Evolutionary conservation across 2,113 vertebrate genomes (phyloP), one percentile per base, ranked within the genome.

Genomic region (Petrocephalus microphthalmus): DNA sequence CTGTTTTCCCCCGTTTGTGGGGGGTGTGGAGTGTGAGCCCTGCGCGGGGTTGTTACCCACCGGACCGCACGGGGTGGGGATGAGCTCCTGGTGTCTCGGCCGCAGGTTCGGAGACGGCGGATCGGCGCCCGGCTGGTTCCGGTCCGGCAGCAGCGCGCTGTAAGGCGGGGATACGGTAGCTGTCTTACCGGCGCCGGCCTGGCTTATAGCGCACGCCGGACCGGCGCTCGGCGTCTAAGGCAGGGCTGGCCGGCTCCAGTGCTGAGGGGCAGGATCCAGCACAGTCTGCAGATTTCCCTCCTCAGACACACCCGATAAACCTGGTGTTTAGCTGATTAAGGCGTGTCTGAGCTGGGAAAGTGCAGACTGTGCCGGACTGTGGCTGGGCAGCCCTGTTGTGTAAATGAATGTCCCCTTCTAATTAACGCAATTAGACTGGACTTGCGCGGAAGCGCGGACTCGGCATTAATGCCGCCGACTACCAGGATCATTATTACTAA

Each of bases 11-110:
- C 42, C 42, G 42, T 42, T 3, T 42, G 42, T 42, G 1, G 42
- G 42, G 42, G 42, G 42, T 42, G 42, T 42, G 42, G 42, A 45
- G 37, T 60, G 37, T 60, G 51, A 0, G 52, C 7, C 10, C 10
- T 33, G 42, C 20, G 37, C 19, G 15, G 52, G 33, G 11, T 7
- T 33, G 22, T 47, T 47, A 90, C 94, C 91, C 88, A 97, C 97
- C 74, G 97, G 97, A 5, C 97, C 96, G 89, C 96, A 97, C 57
- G 96, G 96, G 1, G 97, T 97, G 0, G 95, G 95, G 89, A 97
- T 94, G 87, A 97, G 94, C 10, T 96, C 94, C 90, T 92, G 94
- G 91, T 97, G 96, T 87, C 96, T 94, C 0, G 96, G 97, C 47
- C 90, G 95, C 87, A 97, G 91, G 91, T 97, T 97, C n/a, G 95